phyloP scores from a whole-genome alignment of 2,113 vertebrate genomes.

The Amazona vittata region DNA sequence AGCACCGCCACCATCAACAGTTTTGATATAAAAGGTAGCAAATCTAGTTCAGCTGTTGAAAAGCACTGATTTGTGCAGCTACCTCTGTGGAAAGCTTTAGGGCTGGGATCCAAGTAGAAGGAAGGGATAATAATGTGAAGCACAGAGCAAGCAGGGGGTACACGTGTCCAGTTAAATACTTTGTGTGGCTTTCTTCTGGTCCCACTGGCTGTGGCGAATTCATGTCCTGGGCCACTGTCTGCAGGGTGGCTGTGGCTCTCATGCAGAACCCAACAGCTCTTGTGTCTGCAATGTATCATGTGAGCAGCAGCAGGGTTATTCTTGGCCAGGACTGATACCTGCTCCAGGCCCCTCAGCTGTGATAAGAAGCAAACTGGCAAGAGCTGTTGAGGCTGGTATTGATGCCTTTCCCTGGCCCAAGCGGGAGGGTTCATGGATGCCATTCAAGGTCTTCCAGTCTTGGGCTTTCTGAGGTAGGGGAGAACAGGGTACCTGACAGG shows the following conservation, averaged over 20 bases:
- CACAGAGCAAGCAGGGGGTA: background rate
- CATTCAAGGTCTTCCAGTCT: background rate
- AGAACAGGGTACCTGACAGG: background rate
- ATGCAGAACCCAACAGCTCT: accelerated
- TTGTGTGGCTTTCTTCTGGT: background rate
- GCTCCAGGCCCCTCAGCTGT: background rate
- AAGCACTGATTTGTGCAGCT: background rate
- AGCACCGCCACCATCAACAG: background rate
- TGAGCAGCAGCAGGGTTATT: background rate
- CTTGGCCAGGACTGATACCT: accelerated
- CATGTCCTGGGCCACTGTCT: accelerated
- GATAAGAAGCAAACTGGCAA: background rate
- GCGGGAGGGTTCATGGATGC: background rate
- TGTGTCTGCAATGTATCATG: accelerated
- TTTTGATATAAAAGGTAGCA: background rate
- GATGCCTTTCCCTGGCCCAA: background rate
- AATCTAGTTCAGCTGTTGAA: background rate
- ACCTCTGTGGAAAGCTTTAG: background rate
- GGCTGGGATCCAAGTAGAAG: background rate
- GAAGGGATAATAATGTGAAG: background rate
- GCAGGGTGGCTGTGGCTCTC: background rate
- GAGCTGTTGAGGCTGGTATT: background rate
- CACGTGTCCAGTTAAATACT: background rate
- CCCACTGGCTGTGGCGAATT: background rate
- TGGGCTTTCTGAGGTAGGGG: background rate